A percentile compares a stretch with the other conserved stretches of the same genome.
Evolutionary conservation across 64 coral and sea anemone genomes (phyloP).

Genomic region (Montipora foliosa): DNA sequence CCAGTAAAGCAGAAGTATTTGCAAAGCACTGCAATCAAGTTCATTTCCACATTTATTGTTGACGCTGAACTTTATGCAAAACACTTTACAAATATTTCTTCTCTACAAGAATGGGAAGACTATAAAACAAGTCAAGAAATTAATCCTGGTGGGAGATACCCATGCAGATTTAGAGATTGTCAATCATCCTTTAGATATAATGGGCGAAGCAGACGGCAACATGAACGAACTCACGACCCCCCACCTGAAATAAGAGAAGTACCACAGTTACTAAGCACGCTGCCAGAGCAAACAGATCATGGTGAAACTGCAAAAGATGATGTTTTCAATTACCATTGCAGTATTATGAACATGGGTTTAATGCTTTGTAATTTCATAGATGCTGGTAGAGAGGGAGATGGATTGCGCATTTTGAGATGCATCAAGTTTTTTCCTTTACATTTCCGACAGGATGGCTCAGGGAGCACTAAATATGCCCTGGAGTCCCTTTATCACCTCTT

Average conservation of each 20-base stretch:
- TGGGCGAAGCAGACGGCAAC: background rate
- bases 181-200: background rate
- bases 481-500: conserved; percentile 67
- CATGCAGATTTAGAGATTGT: background rate
- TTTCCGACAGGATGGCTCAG: conserved; percentile 69
- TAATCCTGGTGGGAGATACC: background rate
- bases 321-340: conserved; percentile 75
- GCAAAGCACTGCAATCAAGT: background rate
- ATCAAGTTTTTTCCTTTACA: conserved; percentile 42
- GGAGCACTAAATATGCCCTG: conserved; percentile 74
- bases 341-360: conserved; percentile 41
- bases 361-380: conserved; percentile 36
- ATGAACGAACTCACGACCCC: background rate
- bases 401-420: conserved; percentile 24
- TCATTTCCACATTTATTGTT: conserved; percentile 1
- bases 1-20: background rate
- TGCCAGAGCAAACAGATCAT: background rate
- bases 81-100: background rate
- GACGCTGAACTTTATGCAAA: background rate
- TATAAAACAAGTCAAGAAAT: background rate
- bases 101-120: background rate
- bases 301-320: conserved; percentile 39
- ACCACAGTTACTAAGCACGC: background rate
- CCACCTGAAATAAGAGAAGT: background rate
- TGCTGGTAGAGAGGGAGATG: conserved; percentile 54